Evolutionary conservation across 2,113 vertebrate genomes (phyloP).

Genomic region (Megaceryle torquata): DNA sequence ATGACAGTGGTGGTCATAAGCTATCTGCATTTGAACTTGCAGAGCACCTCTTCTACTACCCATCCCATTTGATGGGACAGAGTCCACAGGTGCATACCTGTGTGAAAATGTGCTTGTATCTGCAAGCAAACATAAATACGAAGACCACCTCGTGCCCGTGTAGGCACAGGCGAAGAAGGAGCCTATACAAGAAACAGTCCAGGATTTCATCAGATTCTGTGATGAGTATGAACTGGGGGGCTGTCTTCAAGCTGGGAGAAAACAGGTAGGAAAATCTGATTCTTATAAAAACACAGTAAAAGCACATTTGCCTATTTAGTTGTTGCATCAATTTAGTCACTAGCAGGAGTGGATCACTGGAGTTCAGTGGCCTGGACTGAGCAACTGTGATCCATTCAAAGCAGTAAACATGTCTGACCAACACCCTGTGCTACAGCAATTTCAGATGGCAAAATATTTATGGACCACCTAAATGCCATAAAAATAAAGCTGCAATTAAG

Average conservation of each 20-base stretch:
- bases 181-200: neutral
- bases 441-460: neutral
- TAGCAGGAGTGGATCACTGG: fast-evolving
- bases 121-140: neutral
- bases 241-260: neutral
- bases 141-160: neutral
- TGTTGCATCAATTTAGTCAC: neutral
- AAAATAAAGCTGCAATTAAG: neutral
- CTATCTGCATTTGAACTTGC: neutral
- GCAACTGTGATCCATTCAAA: neutral
- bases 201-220: neutral
- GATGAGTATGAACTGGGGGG: neutral
- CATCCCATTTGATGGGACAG: fast-evolving
- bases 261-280: neutral
- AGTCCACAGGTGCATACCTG: neutral
- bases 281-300: neutral
- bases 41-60: neutral
- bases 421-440: too few species aligned
- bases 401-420: neutral
- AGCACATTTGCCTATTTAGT: neutral
- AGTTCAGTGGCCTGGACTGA: neutral
- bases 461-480: neutral
- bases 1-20: neutral
- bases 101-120: neutral
- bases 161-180: neutral